A percentile compares a stretch with the other conserved stretches of the same genome.
These are phyloP conservation scores for Austrofundulus limnaeus DNA, from an alignment of 2,113 vertebrate species.

Conservation along the genomic window DNA sequence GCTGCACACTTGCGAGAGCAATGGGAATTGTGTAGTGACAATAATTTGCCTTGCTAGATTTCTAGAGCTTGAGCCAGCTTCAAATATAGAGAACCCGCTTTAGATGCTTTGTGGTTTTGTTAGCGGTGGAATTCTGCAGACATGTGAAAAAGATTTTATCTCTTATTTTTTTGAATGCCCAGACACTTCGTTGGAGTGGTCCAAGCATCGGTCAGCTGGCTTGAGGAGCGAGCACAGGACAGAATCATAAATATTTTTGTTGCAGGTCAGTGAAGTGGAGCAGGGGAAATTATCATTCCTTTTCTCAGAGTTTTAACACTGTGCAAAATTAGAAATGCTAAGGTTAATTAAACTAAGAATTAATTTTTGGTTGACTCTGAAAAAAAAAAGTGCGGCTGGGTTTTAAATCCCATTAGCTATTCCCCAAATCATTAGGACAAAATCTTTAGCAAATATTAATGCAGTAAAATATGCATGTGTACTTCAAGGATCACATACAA, in stretches of 20 bases:
- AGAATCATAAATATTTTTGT: background rate
- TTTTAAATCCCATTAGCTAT: too few relatives aligned
- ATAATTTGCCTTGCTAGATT: slow-evolving; percentile 2
- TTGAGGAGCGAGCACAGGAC: background rate
- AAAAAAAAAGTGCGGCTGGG: too few relatives aligned
- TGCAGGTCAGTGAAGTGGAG: background rate
- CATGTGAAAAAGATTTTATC: background rate
- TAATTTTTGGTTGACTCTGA: background rate
- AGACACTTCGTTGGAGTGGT: background rate
- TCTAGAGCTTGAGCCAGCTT: background rate
- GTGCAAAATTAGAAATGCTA: too few relatives aligned
- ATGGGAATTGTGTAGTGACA: background rate
- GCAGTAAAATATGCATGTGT: background rate
- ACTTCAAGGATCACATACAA: slow-evolving; percentile 19
- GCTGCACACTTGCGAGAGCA: background rate
- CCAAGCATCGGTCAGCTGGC: background rate
- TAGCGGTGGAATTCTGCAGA: background rate
- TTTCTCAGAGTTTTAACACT: background rate
- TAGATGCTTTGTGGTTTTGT: background rate
- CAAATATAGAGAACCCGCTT: background rate
- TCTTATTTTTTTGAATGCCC: too few relatives aligned
- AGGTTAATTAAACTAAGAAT: too few relatives aligned
- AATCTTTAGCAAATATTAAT: background rate
- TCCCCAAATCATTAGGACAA: too few relatives aligned
- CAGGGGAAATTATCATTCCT: background rate